Evolutionary conservation across 1,140 invertebrate species (phyloP).

Genomic region (Platorchestia sp.): DNA sequence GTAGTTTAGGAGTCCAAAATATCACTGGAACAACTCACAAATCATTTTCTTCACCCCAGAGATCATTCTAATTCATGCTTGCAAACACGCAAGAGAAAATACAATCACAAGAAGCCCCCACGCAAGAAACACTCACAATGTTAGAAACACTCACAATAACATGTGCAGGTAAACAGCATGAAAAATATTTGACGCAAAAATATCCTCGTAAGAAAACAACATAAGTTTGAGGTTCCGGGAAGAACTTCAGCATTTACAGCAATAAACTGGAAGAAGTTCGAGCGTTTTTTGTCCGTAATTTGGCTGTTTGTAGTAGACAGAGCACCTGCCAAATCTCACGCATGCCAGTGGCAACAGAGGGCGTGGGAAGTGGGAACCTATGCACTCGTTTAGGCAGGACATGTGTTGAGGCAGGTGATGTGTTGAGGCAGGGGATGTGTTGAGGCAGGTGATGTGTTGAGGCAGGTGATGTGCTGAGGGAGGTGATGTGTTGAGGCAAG

Average conservation of each 20-base stretch:
- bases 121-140: no score
- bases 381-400: background rate
- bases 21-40: no score
- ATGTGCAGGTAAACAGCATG: no score
- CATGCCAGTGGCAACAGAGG: background rate
- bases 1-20: no score
- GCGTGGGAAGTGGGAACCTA: background rate
- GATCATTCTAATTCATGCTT: no score
- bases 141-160: no score
- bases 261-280: constrained; percentile 19
- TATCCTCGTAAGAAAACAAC: no score
- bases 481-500: background rate
- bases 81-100: no score
- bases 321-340: constrained; percentile 8
- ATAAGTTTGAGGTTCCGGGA: background rate
- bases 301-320: constrained; percentile 15
- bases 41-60: no score
- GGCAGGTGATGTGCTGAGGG: background rate
- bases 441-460: background rate
- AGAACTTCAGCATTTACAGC: constrained; percentile 15
- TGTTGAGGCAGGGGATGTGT: background rate
- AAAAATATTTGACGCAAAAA: no score
- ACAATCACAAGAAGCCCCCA: no score
- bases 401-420: background rate
- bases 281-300: background rate